Evolutionary conservation across 2,888 invertebrate genomes (phyloP), one percentile per base, ranked within the genome.

Genomic region (Troides aeacus): DNA sequence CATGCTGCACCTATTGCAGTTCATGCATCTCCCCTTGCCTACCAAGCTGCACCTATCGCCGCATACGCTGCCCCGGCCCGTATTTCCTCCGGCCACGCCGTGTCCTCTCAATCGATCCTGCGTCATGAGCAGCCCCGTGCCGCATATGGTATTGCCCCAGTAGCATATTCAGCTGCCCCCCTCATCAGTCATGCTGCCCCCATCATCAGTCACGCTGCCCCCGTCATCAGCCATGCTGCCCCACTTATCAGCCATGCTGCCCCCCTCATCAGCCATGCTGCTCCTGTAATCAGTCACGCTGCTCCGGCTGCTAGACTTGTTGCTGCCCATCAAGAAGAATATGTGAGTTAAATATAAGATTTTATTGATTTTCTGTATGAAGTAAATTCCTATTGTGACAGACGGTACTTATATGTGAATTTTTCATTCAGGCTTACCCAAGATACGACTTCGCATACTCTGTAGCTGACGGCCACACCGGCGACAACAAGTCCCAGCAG

Each of bases 401-500:
- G 21, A 21, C 21, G 21, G 1, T 21, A 21, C 21, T 21, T 21
- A 21, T 21, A 21, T 21, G 21, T 21, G 4, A 6, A 36, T 7
- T 6, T 36, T 24, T 30, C 21, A 74, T 64, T 5, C 76, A 90
- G 88, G 83, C 91, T 2, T 81, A 90, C 82, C 92, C 92, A 73
- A 87, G 87, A 78, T 92, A 92, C 82, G 89, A 93, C 77, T 94
- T 87, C 88, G 87, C 85, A 68, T 94, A 94, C 87, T 93, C 93
- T 42, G 94, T 94, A 1, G 87, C 92, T 74, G 94, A 94, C 79
- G 84, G 89, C 24, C 93, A 93, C 82, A 93, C 94, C 80, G 93
- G 93, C 62, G 94, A 94, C 86, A 88, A 92, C 84, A 93, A 94
- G 85, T 87, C 88, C 72, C 93, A 93, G 81, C 90, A 93, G 73